Evolutionary conservation across 1,140 invertebrate species (phyloP).

Genomic region (Trachelipus rathkii): DNA sequence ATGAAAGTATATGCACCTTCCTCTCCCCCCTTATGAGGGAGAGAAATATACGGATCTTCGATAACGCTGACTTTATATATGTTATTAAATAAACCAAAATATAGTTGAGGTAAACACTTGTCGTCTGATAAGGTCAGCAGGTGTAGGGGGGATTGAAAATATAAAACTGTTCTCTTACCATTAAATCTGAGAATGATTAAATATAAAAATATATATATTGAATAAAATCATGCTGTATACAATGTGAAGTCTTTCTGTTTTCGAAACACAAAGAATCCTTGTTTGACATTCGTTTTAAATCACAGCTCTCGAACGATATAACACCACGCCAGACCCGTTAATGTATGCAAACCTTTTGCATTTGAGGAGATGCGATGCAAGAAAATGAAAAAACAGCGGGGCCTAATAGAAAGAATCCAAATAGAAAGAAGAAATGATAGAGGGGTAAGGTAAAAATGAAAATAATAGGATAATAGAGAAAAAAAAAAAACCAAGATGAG

Average conservation of each 20-base stretch:
- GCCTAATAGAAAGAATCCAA: no score
- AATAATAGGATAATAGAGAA: no score
- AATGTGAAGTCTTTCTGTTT: constrained; percentile 1
- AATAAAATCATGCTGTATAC: background rate
- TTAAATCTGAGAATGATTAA: background rate
- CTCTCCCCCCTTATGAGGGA: no score
- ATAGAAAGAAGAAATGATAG: no score
- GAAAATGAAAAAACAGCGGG: no score
- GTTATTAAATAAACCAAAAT: no score
- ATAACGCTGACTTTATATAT: no score
- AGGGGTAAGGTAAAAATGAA: no score
- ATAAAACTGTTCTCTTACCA: background rate
- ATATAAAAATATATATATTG: background rate
- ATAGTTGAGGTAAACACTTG: background rate
- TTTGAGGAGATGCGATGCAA: background rate
- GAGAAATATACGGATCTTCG: no score
- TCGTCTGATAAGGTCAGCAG: background rate
- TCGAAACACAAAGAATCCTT: background rate
- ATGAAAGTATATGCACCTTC: no score
- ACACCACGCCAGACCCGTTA: constrained; percentile 4
- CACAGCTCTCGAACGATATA: constrained; percentile 2
- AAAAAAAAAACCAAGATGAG: no score
- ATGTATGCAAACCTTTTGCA: constrained; percentile 1
- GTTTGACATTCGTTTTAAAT: background rate
- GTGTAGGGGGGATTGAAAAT: background rate